Base-by-base conservation (phyloP, 2,888 invertebrate genomes). In the Rhagium mordax region DNA sequence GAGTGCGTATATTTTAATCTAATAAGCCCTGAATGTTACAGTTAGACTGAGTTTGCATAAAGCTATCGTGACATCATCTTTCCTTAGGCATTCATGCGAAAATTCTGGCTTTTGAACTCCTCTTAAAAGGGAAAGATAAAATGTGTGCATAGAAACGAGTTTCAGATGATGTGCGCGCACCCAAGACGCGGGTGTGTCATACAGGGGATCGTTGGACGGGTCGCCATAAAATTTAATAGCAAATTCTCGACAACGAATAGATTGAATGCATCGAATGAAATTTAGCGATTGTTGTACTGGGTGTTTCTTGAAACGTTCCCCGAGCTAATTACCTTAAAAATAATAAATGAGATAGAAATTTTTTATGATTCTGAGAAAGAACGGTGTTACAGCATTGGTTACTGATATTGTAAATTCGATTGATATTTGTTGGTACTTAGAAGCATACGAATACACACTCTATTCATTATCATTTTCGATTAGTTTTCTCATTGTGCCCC, bases 1-100 rank as follows among this genome's bases (percentile, higher is more conserved):
- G 64, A 27, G 49, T 64, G 47, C 49, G 27, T 64, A 64, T 49
- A 51, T 47, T 64, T 64, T 64, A 49, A 64, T 64, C 64, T 51
- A 64, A 51, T 51, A 51, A 64, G 49, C 64, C 51, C 64, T 51
- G 64, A 27, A 64, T 64, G 64, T 27, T 64, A 64, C 64, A 64
- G 64, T 64, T 64, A 64, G 49, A 49, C 29, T 27, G 51, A 29
- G 49, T 64, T 64, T 49, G 51, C 64, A 49, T 48, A 62, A 51
- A 49, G 64, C 49, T 64, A 64, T 64, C 64, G 51, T 64, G 49
- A 51, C 49, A 48, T 64, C 64, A 64, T 64, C 49, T 51, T 49
- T 64, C 64, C 49, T 16, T 24, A 64, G 16, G 27, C n/a, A 64
- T 51, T 20, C 49, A 27, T 49, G 64, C 29, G 51, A 64, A 64